Percentiles rank a stretch among this genome's conserved stretches.
phyloP scores from a whole-genome alignment of 2,888 invertebrate genomes.

The Watsonalla binaria region DNA sequence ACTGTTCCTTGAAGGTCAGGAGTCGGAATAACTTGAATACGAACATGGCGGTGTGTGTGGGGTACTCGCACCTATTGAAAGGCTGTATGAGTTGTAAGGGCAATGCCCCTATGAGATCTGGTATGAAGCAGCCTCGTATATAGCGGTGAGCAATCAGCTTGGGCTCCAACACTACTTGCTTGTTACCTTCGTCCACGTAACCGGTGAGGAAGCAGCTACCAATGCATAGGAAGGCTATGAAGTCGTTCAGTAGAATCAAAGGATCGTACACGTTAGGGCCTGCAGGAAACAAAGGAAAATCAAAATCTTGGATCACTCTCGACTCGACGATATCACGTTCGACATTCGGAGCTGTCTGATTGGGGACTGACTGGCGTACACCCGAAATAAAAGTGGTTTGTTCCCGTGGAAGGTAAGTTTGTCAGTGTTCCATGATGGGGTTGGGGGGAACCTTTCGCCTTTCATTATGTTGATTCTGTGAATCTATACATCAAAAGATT shows the following conservation, averaged over 20 bases:
- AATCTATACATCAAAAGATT: too few species aligned
- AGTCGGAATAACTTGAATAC: slow-evolving; percentile 42
- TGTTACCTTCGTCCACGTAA: slow-evolving; percentile 41
- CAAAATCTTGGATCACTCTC: too few species aligned
- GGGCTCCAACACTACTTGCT: slow-evolving; percentile 38
- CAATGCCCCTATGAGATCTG: slow-evolving; percentile 37
- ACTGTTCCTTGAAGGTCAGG: slow-evolving; percentile 24
- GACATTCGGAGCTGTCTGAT: too few species aligned
- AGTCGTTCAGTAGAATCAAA: slow-evolving; percentile 40
- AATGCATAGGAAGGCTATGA: slow-evolving; percentile 39
- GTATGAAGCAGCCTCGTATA: slow-evolving; percentile 29
- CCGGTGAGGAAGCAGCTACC: slow-evolving; percentile 47
- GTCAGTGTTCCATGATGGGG: too few species aligned
- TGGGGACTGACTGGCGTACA: too few species aligned
- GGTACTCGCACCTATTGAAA: slow-evolving; percentile 30
- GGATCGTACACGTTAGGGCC: slow-evolving; percentile 37
- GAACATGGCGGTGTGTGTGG: slow-evolving; percentile 42
- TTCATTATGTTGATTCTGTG: too few species aligned
- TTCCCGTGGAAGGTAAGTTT: too few species aligned
- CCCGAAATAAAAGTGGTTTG: too few species aligned
- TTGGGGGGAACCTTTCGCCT: too few species aligned
- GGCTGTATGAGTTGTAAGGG: slow-evolving; percentile 43
- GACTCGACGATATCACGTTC: too few species aligned
- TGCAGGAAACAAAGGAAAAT: slow-evolving; percentile 10
- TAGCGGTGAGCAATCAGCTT: slow-evolving; percentile 39